These are phyloP conservation scores for Hippocampus abdominalis DNA, from an alignment of 2,113 vertebrate species.

Conservation along the genomic window DNA sequence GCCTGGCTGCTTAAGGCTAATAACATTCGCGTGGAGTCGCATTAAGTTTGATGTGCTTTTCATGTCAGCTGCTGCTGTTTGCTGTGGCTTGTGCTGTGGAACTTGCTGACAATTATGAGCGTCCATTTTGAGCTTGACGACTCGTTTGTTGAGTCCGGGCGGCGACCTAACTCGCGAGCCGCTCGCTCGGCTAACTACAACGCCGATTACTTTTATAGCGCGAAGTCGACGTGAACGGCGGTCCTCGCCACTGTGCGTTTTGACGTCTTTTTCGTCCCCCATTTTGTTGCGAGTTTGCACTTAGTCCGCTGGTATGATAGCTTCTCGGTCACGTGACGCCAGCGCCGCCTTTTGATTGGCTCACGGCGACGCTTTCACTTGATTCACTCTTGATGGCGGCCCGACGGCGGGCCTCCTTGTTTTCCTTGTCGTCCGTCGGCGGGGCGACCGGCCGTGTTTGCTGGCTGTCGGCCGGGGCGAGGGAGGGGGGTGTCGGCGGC, in stretches of 20 bases:
- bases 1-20: background rate
- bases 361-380: conserved; percentile 74
- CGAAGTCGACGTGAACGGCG: background rate
- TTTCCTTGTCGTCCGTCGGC: conserved; percentile 20
- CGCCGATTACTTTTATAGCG: background rate
- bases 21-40: background rate
- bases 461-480: background rate
- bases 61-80: background rate
- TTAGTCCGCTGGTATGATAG: conserved; percentile 61
- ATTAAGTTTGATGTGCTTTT: background rate
- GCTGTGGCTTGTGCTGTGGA: conserved; percentile 21
- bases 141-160: conserved; percentile 74
- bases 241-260: fast-evolving
- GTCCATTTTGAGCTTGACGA: conserved; percentile 97
- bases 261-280: conserved; percentile 8
- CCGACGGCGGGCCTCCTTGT: background rate
- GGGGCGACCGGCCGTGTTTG: background rate
- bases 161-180: conserved; percentile 48
- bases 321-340: conserved; percentile 78
- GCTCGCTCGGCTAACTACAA: conserved; percentile 51
- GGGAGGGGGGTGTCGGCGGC: background rate
- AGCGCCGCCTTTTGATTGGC: conserved; percentile 73
- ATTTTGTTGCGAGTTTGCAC: conserved; percentile 61
- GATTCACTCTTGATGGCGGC: conserved; percentile 10
- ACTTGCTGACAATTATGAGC: conserved; percentile 73